Evolutionary conservation across 2,113 vertebrate genomes (phyloP).

Genomic region (Barnardius zonarius): DNA sequence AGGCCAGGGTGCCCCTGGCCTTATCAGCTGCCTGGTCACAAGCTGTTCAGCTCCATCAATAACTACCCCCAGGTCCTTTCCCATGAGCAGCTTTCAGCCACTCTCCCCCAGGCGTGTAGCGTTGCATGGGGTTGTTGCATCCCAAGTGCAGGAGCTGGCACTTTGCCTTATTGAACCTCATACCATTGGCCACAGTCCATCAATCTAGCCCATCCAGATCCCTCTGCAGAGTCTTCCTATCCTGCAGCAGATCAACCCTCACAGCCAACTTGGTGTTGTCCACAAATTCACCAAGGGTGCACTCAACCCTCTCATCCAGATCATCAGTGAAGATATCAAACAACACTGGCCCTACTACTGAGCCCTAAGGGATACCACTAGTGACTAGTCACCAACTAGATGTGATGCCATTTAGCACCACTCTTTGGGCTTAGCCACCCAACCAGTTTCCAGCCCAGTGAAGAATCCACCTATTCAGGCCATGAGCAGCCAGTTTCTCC

Average conservation of each 20-base stretch:
- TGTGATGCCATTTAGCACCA: neutral
- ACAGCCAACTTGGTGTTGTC: neutral
- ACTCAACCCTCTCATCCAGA: neutral
- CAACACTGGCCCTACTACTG: neutral
- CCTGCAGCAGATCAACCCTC: neutral
- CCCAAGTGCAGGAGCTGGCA: neutral
- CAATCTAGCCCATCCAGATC: neutral
- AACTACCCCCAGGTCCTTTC: no score
- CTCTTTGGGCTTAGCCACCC: neutral
- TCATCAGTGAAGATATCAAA: neutral
- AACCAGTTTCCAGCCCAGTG: neutral
- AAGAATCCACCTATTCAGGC: neutral
- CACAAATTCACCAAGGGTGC: neutral
- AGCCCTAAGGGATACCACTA: neutral
- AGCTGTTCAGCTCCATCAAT: no score
- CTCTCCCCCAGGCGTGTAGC: neutral
- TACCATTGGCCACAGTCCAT: neutral
- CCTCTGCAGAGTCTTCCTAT: neutral
- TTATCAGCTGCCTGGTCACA: no score
- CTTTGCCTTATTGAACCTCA: neutral
- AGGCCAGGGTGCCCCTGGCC: no score
- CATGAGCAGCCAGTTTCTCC: neutral
- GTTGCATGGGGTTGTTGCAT: neutral
- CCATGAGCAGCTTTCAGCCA: neutral
- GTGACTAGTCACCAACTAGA: neutral